Percentiles rank a stretch among this genome's conserved stretches.
These are phyloP conservation scores for Conopomorpha cramerella DNA, from an alignment of 1,140 invertebrate genomes.

Conservation along the genomic window DNA sequence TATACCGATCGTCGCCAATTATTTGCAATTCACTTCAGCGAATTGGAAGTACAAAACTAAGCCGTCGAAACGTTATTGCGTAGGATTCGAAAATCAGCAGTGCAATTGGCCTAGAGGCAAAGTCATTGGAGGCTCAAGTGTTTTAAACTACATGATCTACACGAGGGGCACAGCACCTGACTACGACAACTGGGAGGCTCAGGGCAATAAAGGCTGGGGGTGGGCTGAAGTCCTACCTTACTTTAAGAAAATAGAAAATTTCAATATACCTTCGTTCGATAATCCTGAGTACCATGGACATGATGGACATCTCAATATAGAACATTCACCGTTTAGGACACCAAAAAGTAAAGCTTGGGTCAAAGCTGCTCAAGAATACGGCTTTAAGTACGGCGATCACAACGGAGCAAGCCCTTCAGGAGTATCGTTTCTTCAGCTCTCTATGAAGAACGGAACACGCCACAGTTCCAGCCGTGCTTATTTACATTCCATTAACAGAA, in stretches of 20 bases:
- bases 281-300: constrained; percentile 63
- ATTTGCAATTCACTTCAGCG: constrained; percentile 62
- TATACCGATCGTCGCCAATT: constrained; percentile 67
- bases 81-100: constrained; percentile 61
- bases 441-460: constrained; percentile 71
- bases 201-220: constrained; percentile 83
- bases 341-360: constrained; percentile 70
- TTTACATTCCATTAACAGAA: constrained; percentile 66
- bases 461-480: constrained; percentile 77
- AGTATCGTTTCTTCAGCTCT: constrained; percentile 68
- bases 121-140: constrained; percentile 82
- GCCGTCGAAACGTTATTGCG: constrained; percentile 59
- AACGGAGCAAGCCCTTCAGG: constrained; percentile 71
- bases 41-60: constrained; percentile 67
- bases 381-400: constrained; percentile 73
- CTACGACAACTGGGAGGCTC: constrained; percentile 76
- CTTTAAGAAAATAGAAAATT: constrained; percentile 79
- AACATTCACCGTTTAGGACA: constrained; percentile 62
- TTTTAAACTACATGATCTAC: constrained; percentile 91
- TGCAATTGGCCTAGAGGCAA: constrained; percentile 78
- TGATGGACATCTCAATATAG: constrained; percentile 65
- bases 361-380: constrained; percentile 67
- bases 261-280: constrained; percentile 61
- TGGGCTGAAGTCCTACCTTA: constrained; percentile 82
- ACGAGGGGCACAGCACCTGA: constrained; percentile 77